A percentile compares a stretch with the other conserved stretches of the same genome.
Evolutionary conservation across 2,888 invertebrate genomes (phyloP).

Genomic region (Lordiphosa andalusiaca): DNA sequence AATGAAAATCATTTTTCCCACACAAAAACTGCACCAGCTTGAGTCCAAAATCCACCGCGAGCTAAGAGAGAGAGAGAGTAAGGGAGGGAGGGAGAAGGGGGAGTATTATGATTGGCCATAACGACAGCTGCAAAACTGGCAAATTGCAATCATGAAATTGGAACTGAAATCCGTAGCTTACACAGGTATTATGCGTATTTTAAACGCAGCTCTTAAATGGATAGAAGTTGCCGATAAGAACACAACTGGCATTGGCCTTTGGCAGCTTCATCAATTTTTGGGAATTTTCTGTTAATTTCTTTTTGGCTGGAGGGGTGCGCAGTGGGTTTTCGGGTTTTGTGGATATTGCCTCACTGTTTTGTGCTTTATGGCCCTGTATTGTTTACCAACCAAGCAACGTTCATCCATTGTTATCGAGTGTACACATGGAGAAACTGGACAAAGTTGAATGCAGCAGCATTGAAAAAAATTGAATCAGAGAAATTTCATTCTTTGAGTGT

Average conservation of each 20-base stretch:
- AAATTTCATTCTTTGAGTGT: not conserved
- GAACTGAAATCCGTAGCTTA: constrained; percentile 5
- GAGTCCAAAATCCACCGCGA: constrained; percentile 7
- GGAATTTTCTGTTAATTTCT: constrained; percentile 1
- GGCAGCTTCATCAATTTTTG: constrained; percentile 42
- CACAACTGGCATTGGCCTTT: constrained; percentile 29
- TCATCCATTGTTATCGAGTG: constrained; percentile 51
- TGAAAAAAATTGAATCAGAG: too few species aligned
- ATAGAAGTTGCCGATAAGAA: constrained; percentile 19
- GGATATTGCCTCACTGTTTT: constrained; percentile 30
- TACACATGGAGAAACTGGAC: constrained; percentile 1
- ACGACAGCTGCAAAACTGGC: not conserved
- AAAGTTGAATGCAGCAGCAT: too few species aligned
- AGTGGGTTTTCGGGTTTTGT: too few species aligned
- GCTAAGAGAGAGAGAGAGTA: not conserved
- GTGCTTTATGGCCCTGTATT: constrained; percentile 52
- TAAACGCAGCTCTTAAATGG: constrained; percentile 16
- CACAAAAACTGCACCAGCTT: constrained; percentile 16
- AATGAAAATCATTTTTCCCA: constrained; percentile 21
- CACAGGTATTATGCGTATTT: constrained; percentile 17
- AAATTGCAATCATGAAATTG: constrained; percentile 1
- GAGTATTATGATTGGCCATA: constrained; percentile 2
- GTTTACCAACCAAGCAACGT: constrained; percentile 40
- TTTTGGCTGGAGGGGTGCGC: not conserved
- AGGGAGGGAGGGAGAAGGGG: not conserved